A percentile compares a stretch with the other conserved stretches of the same genome.
Evolutionary conservation across 2,113 vertebrate genomes (phyloP).

Genomic region (Hyla sarda): DNA sequence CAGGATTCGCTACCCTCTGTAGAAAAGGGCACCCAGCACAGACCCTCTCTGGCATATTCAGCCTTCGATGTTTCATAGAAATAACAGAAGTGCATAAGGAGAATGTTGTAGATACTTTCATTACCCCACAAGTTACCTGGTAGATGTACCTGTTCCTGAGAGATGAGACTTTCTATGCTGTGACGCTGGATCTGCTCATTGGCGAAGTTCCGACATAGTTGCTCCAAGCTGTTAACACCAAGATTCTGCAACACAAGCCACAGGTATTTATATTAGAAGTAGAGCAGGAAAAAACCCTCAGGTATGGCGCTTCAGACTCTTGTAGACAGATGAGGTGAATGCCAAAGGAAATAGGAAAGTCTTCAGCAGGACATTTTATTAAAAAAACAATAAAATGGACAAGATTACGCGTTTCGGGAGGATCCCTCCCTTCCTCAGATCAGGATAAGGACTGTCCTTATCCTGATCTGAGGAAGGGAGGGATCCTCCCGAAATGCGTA

Average conservation of each 20-base stretch:
- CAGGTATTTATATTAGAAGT: too few species aligned
- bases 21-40: constrained; percentile 80
- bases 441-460: too few species aligned
- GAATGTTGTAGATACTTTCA: background rate
- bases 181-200: constrained; percentile 87
- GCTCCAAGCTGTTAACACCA: constrained; percentile 88
- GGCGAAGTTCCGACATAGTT: constrained; percentile 92
- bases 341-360: too few species aligned
- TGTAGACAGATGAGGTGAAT: too few species aligned
- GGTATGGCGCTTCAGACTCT: too few species aligned
- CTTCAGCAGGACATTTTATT: too few species aligned
- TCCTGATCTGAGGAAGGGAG: too few species aligned
- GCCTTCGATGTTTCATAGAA: constrained; percentile 71
- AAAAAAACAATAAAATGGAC: too few species aligned
- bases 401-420: too few species aligned
- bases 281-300: too few species aligned
- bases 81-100: background rate
- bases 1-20: constrained; percentile 73
- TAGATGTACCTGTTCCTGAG: constrained; percentile 83
- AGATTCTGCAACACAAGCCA: constrained; percentile 77
- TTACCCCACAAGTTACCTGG: background rate
- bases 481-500: too few species aligned
- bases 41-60: constrained; percentile 80
- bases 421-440: too few species aligned
- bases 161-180: constrained; percentile 77